Evolutionary conservation across 2,797 vertebrate genomes (phyloP), one percentile per base, ranked within the genome.

Genomic region (Triplophysa yarkandensis): DNA sequence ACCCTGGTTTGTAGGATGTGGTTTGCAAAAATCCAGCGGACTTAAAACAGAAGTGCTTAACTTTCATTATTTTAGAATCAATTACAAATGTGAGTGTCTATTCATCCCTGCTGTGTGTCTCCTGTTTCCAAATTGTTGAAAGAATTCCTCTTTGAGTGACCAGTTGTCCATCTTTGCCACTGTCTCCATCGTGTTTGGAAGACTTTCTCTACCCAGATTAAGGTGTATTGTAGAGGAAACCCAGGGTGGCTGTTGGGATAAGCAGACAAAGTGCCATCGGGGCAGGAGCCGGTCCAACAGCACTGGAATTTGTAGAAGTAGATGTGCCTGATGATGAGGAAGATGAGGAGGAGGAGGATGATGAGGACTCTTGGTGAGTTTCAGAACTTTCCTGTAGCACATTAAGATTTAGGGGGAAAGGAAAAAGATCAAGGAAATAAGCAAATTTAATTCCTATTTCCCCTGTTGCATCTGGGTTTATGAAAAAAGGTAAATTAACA

Each of bases 221-320:
- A 25, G 70, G 79, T 30, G 71, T 71, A 0, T 68, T 25, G 27
- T 80, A 76, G 11, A 90, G 71, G 8, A 90, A 69, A 0, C 30
- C 58, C 0, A 75, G 64, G 2, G 86, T 43, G 0, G 64, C 78
- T 50, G 86, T 19, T 1, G 86, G 77, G 39, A 88, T 71, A 67
- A 88, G 60, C 13, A 86, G 32, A 48, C 76, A 6, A 61, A 68
- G 28, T 2, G 1, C 0, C 6, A 64, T 14, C 13, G 62, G 52
- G 28, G 19, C 4, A 1, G 1, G 39, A 58, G 21, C 17, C 8
- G 48, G 13, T 14, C 54, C 63, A n/a, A 41, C 30, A 34, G 30
- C 58, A 6, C 30, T 48, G 71, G 71, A 74, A 23, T 74, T 65
- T 1, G 61, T 25, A 10, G 23, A 1, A 28, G 58, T 1, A 48